A percentile compares a stretch with the other conserved stretches of the same genome.
Evolutionary conservation across 2,888 invertebrate genomes (phyloP).

Genomic region (Limnephilus auricula): DNA sequence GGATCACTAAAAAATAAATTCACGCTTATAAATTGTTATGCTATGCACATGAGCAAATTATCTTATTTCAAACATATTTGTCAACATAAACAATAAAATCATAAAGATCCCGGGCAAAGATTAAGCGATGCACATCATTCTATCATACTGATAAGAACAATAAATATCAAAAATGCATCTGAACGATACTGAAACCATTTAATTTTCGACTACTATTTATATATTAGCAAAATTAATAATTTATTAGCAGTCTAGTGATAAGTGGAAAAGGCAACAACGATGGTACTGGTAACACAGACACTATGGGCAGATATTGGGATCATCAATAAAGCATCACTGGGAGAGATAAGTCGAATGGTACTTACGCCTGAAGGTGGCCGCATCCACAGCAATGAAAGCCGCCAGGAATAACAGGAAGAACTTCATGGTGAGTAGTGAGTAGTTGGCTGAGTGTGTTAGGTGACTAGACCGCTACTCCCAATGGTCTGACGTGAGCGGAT

Average conservation of each 20-base stretch:
- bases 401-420: slow-evolving; percentile 50
- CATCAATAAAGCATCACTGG: not conserved
- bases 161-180: not conserved
- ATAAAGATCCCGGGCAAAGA: too few species aligned
- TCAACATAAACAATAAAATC: not conserved
- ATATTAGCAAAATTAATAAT: not conserved
- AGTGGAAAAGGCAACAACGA: not conserved
- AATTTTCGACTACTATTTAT: not conserved
- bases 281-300: not conserved
- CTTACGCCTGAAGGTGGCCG: slow-evolving; percentile 65
- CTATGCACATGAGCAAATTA: not conserved
- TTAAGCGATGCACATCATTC: not conserved
- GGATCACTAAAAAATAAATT: slow-evolving; percentile 60
- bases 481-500: slow-evolving; percentile 40
- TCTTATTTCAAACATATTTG: not conserved
- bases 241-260: not conserved
- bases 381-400: slow-evolving; percentile 50
- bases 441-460: slow-evolving; percentile 10
- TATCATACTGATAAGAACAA: not conserved
- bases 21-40: not conserved
- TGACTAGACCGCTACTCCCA: slow-evolving; percentile 36
- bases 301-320: not conserved
- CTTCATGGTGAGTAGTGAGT: slow-evolving; percentile 56
- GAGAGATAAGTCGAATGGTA: not conserved
- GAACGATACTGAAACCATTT: not conserved